Conservation (phyloP, 2,888 invertebrate genomes). For the Polymixis lichenea region DNA sequence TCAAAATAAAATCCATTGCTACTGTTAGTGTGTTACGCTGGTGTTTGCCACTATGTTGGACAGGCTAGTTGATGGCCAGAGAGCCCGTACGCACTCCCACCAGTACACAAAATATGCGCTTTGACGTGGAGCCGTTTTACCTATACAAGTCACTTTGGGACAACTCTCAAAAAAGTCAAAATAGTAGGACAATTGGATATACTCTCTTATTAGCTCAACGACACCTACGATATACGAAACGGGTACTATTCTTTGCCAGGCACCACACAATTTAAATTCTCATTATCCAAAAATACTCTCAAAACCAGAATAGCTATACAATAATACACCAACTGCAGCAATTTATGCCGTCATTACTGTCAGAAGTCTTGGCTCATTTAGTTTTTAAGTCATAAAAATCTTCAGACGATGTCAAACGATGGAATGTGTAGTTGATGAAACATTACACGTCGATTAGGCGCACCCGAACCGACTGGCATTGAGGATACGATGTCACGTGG, state of each 20-base stretch:
- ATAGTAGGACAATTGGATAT: no score
- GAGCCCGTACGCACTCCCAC: not conserved
- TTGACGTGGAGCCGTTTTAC: no score
- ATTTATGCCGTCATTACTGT: conserved; percentile 41
- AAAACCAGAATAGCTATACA: conserved; percentile 34
- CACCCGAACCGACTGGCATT: conserved; percentile 32
- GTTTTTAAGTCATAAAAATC: conserved; percentile 49
- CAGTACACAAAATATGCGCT: no score
- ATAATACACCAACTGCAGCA: conserved; percentile 30
- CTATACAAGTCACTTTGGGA: not conserved
- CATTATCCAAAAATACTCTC: conserved; percentile 43
- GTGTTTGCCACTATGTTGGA: not conserved
- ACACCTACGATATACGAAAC: conserved; percentile 19
- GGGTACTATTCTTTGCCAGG: conserved; percentile 20
- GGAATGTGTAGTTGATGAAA: conserved; percentile 40
- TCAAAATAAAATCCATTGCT: no score
- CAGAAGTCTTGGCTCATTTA: conserved; percentile 54
- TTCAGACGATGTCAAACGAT: conserved; percentile 39
- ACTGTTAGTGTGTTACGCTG: no score
- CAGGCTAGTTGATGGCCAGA: not conserved
- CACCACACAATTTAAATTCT: conserved; percentile 20
- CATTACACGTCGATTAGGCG: conserved; percentile 46
- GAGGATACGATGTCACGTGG: conserved; percentile 23
- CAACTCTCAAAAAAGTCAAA: not conserved
- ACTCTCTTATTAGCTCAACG: not conserved